These are phyloP conservation scores for Xiphydria camelus DNA, from an alignment of 2,888 invertebrate genomes.

Conservation along the genomic window DNA sequence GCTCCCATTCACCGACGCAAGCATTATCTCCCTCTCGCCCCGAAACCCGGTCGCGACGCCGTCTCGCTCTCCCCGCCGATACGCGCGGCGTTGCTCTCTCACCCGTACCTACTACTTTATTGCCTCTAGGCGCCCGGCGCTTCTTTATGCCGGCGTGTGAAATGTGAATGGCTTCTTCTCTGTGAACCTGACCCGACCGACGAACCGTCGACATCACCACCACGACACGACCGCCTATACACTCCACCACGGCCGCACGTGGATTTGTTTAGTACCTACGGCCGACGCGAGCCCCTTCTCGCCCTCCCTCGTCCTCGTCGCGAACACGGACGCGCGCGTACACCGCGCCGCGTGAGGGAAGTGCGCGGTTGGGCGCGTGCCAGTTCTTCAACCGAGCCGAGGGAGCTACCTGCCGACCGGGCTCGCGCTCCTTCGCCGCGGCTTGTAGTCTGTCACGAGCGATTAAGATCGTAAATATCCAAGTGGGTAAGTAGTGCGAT, in stretches of 20 bases:
- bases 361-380: constrained; percentile 29
- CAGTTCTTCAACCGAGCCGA: constrained; percentile 21
- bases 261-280: constrained; percentile 32
- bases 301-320: not conserved
- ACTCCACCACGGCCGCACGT: constrained; percentile 9
- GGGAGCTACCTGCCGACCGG: constrained; percentile 2
- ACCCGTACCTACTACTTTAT: constrained; percentile 28
- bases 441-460: constrained; percentile 1
- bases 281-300: not conserved
- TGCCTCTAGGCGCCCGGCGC: constrained; percentile 36
- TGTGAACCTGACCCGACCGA: constrained; percentile 41
- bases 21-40: too few relatives aligned
- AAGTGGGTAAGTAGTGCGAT: too few relatives aligned
- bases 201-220: constrained; percentile 22
- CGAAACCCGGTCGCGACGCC: not conserved
- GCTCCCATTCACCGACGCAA: too few relatives aligned
- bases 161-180: constrained; percentile 48
- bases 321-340: constrained; percentile 1
- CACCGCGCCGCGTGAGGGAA: constrained; percentile 4
- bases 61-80: constrained; percentile 1
- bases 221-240: constrained; percentile 19
- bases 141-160: constrained; percentile 35
- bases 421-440: constrained; percentile 2
- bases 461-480: constrained; percentile 2
- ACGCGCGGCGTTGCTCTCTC: not conserved